Percentiles rank a stretch among this genome's conserved stretches.
Evolutionary conservation across 2,888 invertebrate genomes (phyloP).

Genomic region (Eretmocerus hayati): DNA sequence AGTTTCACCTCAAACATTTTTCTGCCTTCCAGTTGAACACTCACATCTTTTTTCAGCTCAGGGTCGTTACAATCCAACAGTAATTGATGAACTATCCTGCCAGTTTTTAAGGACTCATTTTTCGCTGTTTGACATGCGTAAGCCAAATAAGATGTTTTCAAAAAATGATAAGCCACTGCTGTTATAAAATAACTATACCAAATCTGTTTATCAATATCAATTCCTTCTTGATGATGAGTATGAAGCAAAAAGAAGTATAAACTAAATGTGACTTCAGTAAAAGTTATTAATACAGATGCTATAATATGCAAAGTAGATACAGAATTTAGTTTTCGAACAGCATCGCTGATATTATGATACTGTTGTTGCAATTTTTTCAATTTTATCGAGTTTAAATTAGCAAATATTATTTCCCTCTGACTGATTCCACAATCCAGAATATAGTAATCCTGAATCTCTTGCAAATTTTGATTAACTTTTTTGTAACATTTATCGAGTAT

Average conservation of each 20-base stretch:
- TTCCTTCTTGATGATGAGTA: slow-evolving; percentile 16
- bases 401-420: slow-evolving; percentile 2
- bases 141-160: slow-evolving; percentile 29
- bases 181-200: slow-evolving; percentile 33
- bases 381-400: slow-evolving; percentile 29
- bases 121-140: slow-evolving; percentile 33
- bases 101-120: slow-evolving; percentile 28
- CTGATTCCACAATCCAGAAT: not conserved
- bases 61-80: slow-evolving; percentile 23
- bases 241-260: slow-evolving; percentile 34
- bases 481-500: slow-evolving; percentile 29
- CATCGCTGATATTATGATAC: slow-evolving; percentile 30
- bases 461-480: slow-evolving; percentile 27
- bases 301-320: slow-evolving; percentile 30
- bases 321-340: slow-evolving; percentile 28
- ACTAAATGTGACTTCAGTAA: slow-evolving; percentile 34
- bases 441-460: slow-evolving; percentile 20
- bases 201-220: slow-evolving; percentile 29
- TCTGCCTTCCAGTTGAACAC: too few species aligned
- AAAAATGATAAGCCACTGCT: slow-evolving; percentile 30
- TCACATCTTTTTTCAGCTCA: not conserved
- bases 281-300: slow-evolving; percentile 30
- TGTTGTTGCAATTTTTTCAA: slow-evolving; percentile 30
- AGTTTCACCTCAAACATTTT: not conserved
- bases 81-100: slow-evolving; percentile 31